Conservation (phyloP, 1,140 invertebrate species). For the Microplitis demolitor region DNA sequence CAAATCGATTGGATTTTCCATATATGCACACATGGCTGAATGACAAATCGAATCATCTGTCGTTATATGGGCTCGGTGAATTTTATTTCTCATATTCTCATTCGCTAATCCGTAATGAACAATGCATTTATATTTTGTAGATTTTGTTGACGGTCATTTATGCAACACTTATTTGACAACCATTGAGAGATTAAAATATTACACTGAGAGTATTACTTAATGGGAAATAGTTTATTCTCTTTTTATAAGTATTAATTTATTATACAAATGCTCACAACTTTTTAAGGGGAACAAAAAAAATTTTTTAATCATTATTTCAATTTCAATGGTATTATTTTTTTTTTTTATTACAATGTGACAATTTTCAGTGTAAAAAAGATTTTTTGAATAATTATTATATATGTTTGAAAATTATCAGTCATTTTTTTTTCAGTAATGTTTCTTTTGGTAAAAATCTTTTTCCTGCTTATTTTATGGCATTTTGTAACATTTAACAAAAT, state of each 20-base stretch:
- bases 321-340: no score
- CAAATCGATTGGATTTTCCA: slow-evolving; percentile 7
- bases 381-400: no score
- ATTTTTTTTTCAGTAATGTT: no score
- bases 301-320: no score
- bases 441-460: no score
- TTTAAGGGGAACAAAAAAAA: neutral
- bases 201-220: neutral
- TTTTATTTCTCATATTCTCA: slow-evolving; percentile 12
- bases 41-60: slow-evolving; percentile 23
- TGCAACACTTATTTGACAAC: neutral
- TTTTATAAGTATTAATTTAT: neutral
- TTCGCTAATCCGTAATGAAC: slow-evolving; percentile 15
- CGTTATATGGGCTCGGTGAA: slow-evolving; percentile 2
- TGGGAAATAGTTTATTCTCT: slow-evolving; percentile 7
- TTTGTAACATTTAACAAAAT: no score
- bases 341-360: no score
- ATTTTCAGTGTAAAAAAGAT: no score
- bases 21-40: neutral
- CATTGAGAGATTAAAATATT: slow-evolving; percentile 4
- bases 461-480: no score
- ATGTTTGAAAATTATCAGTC: no score
- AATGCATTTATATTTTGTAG: neutral
- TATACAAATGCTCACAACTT: neutral
- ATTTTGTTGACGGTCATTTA: slow-evolving; percentile 10